phyloP scores from a whole-genome alignment of 2,113 vertebrate species.

The Protomyctophum bolini region DNA sequence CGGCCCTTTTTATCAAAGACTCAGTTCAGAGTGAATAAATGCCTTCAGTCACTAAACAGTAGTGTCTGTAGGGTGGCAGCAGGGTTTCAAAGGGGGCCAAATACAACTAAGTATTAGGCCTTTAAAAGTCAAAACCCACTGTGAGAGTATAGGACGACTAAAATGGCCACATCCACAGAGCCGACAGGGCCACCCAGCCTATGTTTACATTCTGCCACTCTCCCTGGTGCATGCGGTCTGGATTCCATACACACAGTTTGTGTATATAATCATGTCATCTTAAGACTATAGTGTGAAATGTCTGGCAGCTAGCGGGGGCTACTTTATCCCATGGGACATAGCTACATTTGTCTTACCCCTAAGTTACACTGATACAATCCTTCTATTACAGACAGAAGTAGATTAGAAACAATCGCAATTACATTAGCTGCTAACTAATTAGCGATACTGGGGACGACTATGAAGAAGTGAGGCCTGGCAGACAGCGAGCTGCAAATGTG shows the following conservation, averaged over 20 bases:
- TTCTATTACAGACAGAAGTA: slow-evolving; percentile 39
- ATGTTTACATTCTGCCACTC: slow-evolving; percentile 64
- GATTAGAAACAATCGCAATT: slow-evolving; percentile 23
- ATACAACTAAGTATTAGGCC: neutral
- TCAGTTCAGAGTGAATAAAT: neutral
- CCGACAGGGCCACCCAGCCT: slow-evolving; percentile 61
- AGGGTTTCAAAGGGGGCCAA: slow-evolving; percentile 4
- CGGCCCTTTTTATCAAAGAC: no score
- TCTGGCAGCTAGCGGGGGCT: slow-evolving; percentile 43
- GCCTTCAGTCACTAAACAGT: neutral
- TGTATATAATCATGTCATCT: slow-evolving; percentile 70
- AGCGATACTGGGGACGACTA: no score
- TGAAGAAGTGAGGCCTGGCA: no score
- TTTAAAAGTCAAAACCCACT: slow-evolving; percentile 10
- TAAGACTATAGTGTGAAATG: slow-evolving; percentile 38
- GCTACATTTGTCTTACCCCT: slow-evolving; percentile 56
- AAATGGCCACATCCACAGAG: slow-evolving; percentile 48
- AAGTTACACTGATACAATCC: slow-evolving; percentile 23
- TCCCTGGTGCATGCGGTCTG: slow-evolving; percentile 25
- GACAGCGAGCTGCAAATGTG: no score
- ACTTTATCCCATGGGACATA: slow-evolving; percentile 39
- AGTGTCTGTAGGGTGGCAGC: neutral
- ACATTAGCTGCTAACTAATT: no score
- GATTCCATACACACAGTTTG: slow-evolving; percentile 46
- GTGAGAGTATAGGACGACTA: slow-evolving; percentile 32